These are phyloP conservation scores for Julus scandinavius DNA, from an alignment of 2,888 invertebrate genomes.

Conservation along the genomic window DNA sequence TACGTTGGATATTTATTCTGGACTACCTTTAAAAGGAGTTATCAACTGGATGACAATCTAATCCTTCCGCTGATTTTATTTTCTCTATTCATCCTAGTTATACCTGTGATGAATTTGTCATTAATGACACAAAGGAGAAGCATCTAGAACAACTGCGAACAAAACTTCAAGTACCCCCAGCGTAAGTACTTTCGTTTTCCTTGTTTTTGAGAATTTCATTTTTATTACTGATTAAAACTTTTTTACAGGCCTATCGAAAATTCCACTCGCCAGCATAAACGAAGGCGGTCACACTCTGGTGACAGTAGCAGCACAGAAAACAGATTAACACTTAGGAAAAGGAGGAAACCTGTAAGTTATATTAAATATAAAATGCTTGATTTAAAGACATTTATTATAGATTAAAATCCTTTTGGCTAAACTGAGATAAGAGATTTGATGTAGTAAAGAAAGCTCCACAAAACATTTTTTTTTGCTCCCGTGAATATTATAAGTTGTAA, in stretches of 20 bases:
- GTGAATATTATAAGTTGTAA: too few species aligned
- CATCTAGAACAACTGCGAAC: constrained; percentile 64
- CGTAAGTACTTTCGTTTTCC: constrained; percentile 59
- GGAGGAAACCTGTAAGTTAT: constrained; percentile 52
- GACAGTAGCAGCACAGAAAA: constrained; percentile 62
- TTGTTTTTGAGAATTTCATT: not conserved
- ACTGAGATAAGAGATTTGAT: too few species aligned
- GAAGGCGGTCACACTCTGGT: constrained; percentile 61
- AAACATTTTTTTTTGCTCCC: too few species aligned
- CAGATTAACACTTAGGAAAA: constrained; percentile 58
- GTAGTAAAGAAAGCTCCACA: too few species aligned
- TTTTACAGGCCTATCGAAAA: constrained; percentile 25
- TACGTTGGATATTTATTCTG: not conserved
- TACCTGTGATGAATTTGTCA: constrained; percentile 81
- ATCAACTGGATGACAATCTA: too few species aligned
- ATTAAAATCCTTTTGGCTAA: too few species aligned
- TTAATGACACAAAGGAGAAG: constrained; percentile 74
- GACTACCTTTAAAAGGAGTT: too few species aligned
- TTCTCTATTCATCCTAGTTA: constrained; percentile 70
- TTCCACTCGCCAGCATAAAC: constrained; percentile 3
- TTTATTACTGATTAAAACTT: not conserved
- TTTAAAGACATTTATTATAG: too few species aligned
- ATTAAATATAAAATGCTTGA: not conserved
- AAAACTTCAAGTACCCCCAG: constrained; percentile 62
- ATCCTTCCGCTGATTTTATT: not conserved